phyloP scores from a whole-genome alignment of 2,888 invertebrate species.

The Hedychridium roseum region DNA sequence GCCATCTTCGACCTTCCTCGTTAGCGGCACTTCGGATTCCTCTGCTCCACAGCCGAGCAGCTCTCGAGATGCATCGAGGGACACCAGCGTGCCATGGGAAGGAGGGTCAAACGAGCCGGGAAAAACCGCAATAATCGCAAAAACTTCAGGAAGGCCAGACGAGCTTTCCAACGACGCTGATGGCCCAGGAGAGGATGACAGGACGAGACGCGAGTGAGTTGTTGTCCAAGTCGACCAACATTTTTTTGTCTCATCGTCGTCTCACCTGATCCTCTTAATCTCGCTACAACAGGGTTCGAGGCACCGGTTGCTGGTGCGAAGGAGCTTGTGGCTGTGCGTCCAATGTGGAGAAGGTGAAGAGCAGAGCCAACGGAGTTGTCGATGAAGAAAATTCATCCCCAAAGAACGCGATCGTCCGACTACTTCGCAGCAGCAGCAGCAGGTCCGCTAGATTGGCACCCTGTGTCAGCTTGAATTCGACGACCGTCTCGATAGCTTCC shows the following conservation, averaged over 20 bases:
- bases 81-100: slow-evolving; percentile 40
- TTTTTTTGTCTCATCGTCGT: no score
- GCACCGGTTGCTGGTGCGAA: slow-evolving; percentile 43
- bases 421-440: slow-evolving; percentile 21
- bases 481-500: slow-evolving; percentile 32
- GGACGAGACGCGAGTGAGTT: slow-evolving; percentile 2
- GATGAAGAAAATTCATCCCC: slow-evolving; percentile 12
- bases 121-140: not conserved
- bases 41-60: slow-evolving; percentile 49
- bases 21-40: slow-evolving; percentile 9
- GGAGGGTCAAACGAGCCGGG: slow-evolving; percentile 26
- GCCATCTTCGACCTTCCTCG: slow-evolving; percentile 14
- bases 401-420: slow-evolving; percentile 24
- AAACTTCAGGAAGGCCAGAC: not conserved
- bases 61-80: slow-evolving; percentile 47
- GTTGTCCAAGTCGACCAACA: no score
- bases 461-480: slow-evolving; percentile 19
- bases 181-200: slow-evolving; percentile 5
- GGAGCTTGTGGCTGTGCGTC: slow-evolving; percentile 55
- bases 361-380: not conserved
- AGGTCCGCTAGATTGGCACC: slow-evolving; percentile 9
- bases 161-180: not conserved
- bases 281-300: not conserved
- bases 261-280: not conserved
- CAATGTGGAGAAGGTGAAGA: slow-evolving; percentile 6